Conservation (phyloP, 2,113 vertebrate species). For the Pedionomus torquatus region DNA sequence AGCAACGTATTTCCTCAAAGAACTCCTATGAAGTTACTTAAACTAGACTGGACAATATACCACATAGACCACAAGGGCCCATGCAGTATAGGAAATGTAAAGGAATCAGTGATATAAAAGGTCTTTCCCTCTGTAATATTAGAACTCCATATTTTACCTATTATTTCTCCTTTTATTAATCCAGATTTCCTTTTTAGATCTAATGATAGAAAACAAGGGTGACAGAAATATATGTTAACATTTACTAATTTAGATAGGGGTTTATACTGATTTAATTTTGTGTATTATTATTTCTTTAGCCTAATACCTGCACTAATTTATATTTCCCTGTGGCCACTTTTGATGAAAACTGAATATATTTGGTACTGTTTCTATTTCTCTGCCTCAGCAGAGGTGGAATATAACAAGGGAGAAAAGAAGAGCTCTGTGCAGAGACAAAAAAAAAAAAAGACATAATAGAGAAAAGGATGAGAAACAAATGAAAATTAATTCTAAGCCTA, state of each 20-base stretch:
- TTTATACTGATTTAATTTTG: not conserved
- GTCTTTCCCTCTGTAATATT: not conserved
- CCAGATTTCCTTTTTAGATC: not conserved
- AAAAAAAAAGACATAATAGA: not conserved
- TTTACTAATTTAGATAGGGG: not conserved
- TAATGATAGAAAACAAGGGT: not conserved
- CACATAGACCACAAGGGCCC: not conserved
- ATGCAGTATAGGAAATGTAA: not conserved
- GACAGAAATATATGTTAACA: not conserved
- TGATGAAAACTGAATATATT: not conserved
- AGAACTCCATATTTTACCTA: not conserved
- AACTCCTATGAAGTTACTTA: not conserved
- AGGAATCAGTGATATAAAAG: not conserved
- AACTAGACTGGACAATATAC: not conserved
- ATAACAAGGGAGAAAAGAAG: not conserved
- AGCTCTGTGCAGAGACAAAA: rapidly evolving
- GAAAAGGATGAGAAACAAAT: not conserved
- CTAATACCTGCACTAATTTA: not conserved
- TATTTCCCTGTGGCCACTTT: not conserved
- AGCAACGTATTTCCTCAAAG: not conserved
- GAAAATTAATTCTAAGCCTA: not conserved
- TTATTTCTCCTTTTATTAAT: not conserved
- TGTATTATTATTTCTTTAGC: not conserved
- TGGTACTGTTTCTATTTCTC: not conserved
- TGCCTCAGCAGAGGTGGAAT: not conserved